These are phyloP conservation scores for Sebastes schlegelii DNA, from an alignment of 2,113 vertebrate species.

Conservation along the genomic window DNA sequence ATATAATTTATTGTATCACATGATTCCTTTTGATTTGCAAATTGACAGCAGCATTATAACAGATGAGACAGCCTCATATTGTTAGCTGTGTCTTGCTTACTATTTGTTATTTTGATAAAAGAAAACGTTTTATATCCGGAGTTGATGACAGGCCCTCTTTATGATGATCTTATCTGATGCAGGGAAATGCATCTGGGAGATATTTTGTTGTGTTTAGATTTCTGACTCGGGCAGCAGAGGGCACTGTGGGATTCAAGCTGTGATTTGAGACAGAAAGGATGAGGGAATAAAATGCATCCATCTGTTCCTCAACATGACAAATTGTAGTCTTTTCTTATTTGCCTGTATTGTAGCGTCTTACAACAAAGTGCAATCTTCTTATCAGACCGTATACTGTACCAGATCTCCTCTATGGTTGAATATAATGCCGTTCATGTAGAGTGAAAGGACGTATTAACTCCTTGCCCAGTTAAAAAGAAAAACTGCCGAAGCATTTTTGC, in stretches of 20 bases:
- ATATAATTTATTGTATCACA: conserved; percentile 9
- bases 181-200: background rate
- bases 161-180: conserved; percentile 33
- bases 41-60: background rate
- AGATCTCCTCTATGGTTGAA: conserved; percentile 1
- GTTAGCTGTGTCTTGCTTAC: background rate
- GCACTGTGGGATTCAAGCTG: conserved; percentile 60
- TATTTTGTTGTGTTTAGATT: background rate
- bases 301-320: conserved; percentile 15
- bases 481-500: conserved; percentile 43
- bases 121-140: conserved; percentile 9
- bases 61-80: background rate
- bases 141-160: conserved; percentile 28
- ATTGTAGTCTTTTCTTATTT: background rate
- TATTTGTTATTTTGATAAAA: background rate
- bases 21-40: background rate
- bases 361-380: background rate
- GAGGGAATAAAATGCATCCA: conserved; percentile 13
- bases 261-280: background rate
- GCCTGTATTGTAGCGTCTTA: background rate
- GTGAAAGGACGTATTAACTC: conserved; percentile 25
- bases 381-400: background rate
- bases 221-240: conserved; percentile 64
- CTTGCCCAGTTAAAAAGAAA: conserved; percentile 10
- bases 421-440: conserved; percentile 10